Evolutionary conservation across 2,888 invertebrate genomes (phyloP), one percentile per base, ranked within the genome.

Genomic region (Euphydryas editha): DNA sequence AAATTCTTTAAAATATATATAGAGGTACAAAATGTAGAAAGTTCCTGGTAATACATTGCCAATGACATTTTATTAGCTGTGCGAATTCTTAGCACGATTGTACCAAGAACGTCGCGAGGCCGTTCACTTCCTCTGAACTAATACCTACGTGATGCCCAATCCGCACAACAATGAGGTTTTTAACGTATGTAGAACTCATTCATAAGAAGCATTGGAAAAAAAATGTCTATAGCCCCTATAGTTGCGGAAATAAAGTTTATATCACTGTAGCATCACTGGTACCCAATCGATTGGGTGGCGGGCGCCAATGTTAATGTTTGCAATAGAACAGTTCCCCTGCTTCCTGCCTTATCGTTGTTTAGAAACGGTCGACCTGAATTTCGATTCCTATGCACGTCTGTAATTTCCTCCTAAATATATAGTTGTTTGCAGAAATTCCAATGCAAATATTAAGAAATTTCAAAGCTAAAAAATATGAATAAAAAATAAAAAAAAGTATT

Each of bases 41-140:
- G 68, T 72, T 67, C 65, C 59, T 67, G 60, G 59, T 63, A 68
- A 70, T 59, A 62, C 71, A 63, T 69, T 54, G 62, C 60, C 42
- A 68, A 68, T 65, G 69, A 60, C 63, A 58, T 60, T 55, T 66
- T 68, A 70, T 60, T 59, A 59, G 65, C 30, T 60, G 70, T 80
- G 76, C 74, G 75, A 79, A 88, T 87, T 88, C 89, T 75, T 63
- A 44, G 72, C 87, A 86, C 88, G 85, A 78, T 74, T 81, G 72
- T 82, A 83, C 84, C 81, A 84, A 88, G 86, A 87, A 84, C 83
- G 77, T 64, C 59, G 68, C 86, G 86, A 88, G 89, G 89, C 84
- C 88, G 76, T 80, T 85, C 83, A 83, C 87, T 86, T 85, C 87
- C 85, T 80, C 57, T 59, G 57, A 66, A 70, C 68, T 60, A 62